A percentile compares a stretch with the other conserved stretches of the same genome.
Evolutionary conservation across 1,140 invertebrate species (phyloP).

Genomic region (Hypsibius dujardini): DNA sequence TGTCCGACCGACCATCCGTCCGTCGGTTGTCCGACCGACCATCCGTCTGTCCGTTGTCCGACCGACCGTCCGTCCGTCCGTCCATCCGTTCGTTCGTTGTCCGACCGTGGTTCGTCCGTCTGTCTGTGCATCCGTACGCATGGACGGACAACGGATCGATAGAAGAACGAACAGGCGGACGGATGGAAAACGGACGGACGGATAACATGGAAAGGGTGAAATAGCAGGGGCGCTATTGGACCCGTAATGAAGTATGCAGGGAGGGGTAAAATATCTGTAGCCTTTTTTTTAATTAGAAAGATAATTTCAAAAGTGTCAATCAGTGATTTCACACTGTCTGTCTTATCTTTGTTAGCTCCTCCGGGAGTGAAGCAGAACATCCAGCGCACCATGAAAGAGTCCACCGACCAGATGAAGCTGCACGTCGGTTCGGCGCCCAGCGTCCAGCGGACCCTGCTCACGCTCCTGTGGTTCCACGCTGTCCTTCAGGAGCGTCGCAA

Average conservation of each 20-base stretch:
- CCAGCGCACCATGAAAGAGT: constrained; percentile 34
- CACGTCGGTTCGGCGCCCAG: background rate
- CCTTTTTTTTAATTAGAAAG: background rate
- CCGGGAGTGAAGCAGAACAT: constrained; percentile 48
- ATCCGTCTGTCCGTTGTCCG: no score
- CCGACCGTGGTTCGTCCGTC: no score
- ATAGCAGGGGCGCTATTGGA: background rate
- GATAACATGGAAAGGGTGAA: background rate
- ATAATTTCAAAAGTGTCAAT: background rate
- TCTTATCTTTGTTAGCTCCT: constrained; percentile 37
- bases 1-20: no score
- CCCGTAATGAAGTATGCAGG: background rate
- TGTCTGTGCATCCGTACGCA: no score
- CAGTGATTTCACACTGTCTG: background rate
- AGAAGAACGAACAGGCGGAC: no score
- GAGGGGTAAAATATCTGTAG: background rate
- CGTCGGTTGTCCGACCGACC: no score
- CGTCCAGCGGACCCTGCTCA: constrained; percentile 42
- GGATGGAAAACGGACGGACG: background rate
- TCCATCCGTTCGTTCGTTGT: no score
- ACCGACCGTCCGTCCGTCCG: no score
- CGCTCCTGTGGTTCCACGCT: constrained; percentile 62
- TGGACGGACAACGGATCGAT: no score
- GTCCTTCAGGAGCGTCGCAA: constrained; percentile 67
- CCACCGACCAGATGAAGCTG: background rate